These are phyloP conservation scores for Tipula vernalis DNA, from an alignment of 2,888 invertebrate genomes.

Conservation along the genomic window DNA sequence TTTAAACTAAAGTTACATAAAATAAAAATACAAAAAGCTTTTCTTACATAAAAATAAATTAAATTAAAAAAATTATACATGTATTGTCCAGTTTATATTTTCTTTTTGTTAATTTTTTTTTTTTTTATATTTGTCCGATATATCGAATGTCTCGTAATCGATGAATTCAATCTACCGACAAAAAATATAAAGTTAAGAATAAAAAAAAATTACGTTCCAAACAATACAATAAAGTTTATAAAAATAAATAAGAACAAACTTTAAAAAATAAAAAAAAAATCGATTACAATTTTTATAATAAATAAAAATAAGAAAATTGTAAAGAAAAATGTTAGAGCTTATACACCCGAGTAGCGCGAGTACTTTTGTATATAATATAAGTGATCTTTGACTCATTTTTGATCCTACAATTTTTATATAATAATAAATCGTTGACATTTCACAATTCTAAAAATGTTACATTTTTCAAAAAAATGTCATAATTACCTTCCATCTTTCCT, in stretches of 20 bases:
- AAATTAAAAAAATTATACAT: conserved; percentile 4
- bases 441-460: neutral
- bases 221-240: neutral
- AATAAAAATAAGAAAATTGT: neutral
- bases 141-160: neutral
- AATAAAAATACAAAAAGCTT: neutral
- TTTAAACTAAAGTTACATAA: neutral
- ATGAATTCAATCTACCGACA: conserved; percentile 4
- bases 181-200: neutral
- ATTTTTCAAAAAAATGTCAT: neutral
- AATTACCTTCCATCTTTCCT: neutral
- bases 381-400: neutral
- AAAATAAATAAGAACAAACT: conserved; percentile 4
- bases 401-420: neutral
- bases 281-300: conserved; percentile 4
- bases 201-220: neutral
- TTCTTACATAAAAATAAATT: conserved; percentile 4
- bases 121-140: neutral
- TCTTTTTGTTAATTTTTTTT: neutral
- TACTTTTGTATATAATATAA: neutral
- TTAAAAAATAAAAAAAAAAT: neutral
- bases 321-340: neutral
- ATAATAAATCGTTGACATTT: neutral
- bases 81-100: conserved; percentile 4
- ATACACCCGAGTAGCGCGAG: neutral